phyloP scores from a whole-genome alignment of 2,888 invertebrate species.

The Vesta saturnalis region DNA sequence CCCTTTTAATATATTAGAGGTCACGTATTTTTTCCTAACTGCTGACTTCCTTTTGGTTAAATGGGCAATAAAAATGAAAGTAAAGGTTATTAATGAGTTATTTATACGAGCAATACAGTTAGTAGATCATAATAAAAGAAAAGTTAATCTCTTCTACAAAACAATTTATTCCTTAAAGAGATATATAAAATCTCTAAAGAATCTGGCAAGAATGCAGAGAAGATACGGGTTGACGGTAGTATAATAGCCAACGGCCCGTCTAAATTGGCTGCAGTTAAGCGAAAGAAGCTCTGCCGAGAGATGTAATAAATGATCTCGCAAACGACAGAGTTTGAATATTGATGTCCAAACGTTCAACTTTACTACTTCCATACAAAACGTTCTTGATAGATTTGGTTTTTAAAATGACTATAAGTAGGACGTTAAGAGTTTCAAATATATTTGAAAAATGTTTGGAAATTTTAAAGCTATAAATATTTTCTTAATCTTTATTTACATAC shows the following conservation, averaged over 20 bases:
- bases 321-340: conserved; percentile 61
- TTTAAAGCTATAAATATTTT: not conserved
- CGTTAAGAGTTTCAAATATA: not conserved
- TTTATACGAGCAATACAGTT: too few species aligned
- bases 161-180: conserved; percentile 34
- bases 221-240: conserved; percentile 49
- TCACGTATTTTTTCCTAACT: too few species aligned
- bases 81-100: too few species aligned
- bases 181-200: conserved; percentile 40
- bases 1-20: too few species aligned
- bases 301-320: conserved; percentile 60
- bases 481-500: too few species aligned
- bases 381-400: conserved; percentile 55
- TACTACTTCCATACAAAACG: conserved; percentile 52
- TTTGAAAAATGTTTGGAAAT: not conserved
- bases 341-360: conserved; percentile 57
- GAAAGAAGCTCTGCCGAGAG: conserved; percentile 51
- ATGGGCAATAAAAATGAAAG: too few species aligned
- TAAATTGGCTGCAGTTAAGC: conserved; percentile 54
- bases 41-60: too few species aligned
- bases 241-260: conserved; percentile 51
- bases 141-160: conserved; percentile 31
- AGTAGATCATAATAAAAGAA: too few species aligned
- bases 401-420: conserved; percentile 50
- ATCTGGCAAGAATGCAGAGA: conserved; percentile 50